A percentile compares a stretch with the other conserved stretches of the same genome.
These are phyloP conservation scores for Myanophis thanlyinensis DNA, from an alignment of 2,113 vertebrate genomes.

Conservation along the genomic window DNA sequence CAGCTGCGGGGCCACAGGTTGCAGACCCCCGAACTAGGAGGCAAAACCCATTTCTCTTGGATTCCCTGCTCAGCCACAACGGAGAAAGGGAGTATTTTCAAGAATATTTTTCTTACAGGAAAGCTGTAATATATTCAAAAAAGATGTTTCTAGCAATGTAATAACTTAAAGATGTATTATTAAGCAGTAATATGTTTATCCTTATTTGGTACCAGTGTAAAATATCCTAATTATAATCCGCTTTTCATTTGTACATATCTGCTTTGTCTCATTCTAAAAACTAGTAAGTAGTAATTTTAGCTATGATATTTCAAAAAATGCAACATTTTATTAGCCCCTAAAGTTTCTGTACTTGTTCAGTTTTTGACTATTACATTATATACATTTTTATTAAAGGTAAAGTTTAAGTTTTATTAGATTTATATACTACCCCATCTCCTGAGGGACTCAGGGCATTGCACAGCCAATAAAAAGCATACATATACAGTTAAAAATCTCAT, in stretches of 20 bases:
- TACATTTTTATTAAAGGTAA: not conserved
- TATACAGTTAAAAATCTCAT: too few relatives aligned
- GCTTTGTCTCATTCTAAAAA: slow-evolving; percentile 57
- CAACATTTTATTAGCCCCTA: slow-evolving; percentile 44
- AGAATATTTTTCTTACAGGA: not conserved
- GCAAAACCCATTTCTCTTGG: too few relatives aligned
- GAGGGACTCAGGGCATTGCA: too few relatives aligned
- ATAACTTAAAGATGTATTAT: slow-evolving; percentile 38
- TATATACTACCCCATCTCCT: too few relatives aligned
- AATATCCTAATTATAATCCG: slow-evolving; percentile 59
- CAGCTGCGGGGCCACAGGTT: too few relatives aligned
- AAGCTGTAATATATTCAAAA: slow-evolving; percentile 28
- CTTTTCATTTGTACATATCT: slow-evolving; percentile 65
- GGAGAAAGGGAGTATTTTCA: not conserved
- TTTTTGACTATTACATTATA: slow-evolving; percentile 20
- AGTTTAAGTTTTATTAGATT: too few relatives aligned
- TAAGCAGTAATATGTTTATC: slow-evolving; percentile 56
- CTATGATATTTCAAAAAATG: slow-evolving; percentile 50
- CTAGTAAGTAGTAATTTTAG: slow-evolving; percentile 64
- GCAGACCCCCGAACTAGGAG: too few relatives aligned
- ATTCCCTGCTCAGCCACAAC: too few relatives aligned
- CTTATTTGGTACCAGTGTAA: slow-evolving; percentile 51
- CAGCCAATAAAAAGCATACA: too few relatives aligned
- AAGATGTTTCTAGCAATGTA: slow-evolving; percentile 21
- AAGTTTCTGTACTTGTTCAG: slow-evolving; percentile 35